Evolutionary conservation across 2,113 vertebrate species (phyloP).

Genomic region (Pterocles burchelli): DNA sequence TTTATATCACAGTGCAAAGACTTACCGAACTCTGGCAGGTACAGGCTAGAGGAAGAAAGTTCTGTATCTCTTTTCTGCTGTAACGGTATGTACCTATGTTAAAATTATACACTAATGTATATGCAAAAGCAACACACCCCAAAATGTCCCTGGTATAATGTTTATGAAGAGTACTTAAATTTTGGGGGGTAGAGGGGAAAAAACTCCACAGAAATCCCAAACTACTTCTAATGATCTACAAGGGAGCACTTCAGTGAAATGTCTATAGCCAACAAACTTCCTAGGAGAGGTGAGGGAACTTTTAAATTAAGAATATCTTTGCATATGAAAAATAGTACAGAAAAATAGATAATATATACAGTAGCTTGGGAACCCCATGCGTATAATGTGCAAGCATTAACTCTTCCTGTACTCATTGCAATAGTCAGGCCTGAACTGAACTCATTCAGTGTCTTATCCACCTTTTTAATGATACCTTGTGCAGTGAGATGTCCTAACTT

Average conservation of each 20-base stretch:
- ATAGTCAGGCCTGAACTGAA: not conserved
- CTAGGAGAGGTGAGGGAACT: not conserved
- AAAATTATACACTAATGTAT: not conserved
- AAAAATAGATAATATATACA: not conserved
- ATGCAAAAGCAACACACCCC: not conserved
- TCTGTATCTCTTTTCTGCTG: slow-evolving; percentile 75
- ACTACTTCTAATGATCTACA: not conserved
- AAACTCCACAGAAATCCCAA: not conserved
- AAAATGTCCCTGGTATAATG: not conserved
- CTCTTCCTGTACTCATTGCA: not conserved
- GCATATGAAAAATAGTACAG: not conserved
- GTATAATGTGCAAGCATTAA: not conserved
- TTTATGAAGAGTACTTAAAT: not conserved
- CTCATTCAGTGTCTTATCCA: not conserved
- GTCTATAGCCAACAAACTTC: not conserved
- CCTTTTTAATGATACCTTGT: not conserved
- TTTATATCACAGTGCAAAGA: slow-evolving; percentile 90
- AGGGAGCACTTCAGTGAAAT: not conserved
- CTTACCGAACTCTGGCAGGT: slow-evolving; percentile 84
- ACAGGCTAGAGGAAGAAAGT: slow-evolving; percentile 77
- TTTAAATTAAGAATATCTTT: not conserved
- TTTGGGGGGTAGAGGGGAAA: not conserved
- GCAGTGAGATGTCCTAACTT: not conserved
- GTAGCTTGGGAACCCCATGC: not conserved
- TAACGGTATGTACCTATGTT: slow-evolving; percentile 60